These are phyloP conservation scores for Ceratosolen solmsi DNA, from an alignment of 1,140 invertebrate species.

Conservation along the genomic window DNA sequence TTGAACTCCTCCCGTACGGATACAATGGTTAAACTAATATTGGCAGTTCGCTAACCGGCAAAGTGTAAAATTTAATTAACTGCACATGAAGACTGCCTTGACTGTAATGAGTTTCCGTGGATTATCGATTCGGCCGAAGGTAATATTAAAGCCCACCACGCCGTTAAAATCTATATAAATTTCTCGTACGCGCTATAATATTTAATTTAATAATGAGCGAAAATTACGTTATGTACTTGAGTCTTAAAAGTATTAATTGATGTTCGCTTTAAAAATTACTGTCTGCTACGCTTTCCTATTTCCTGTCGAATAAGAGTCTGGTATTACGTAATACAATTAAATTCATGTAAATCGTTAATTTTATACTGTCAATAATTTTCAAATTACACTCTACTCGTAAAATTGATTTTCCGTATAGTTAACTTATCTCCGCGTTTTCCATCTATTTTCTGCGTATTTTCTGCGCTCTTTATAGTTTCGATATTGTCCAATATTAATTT, in stretches of 20 bases:
- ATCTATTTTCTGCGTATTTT: no score
- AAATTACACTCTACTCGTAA: not conserved
- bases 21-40: constrained; percentile 69
- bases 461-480: not conserved
- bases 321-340: not conserved
- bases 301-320: not conserved
- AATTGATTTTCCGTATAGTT: not conserved
- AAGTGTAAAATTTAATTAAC: constrained; percentile 9
- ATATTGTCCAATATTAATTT: not conserved
- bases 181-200: not conserved
- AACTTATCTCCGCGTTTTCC: not conserved
- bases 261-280: no score
- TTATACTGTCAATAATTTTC: not conserved
- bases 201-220: no score
- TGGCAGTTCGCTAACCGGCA: constrained; percentile 51
- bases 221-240: no score
- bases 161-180: not conserved
- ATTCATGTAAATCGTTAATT: not conserved
- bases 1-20: constrained; percentile 12
- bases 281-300: not conserved
- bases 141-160: not conserved
- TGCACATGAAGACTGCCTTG: not conserved
- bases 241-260: no score
- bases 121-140: not conserved
- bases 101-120: not conserved